phyloP scores from a whole-genome alignment of 2,888 invertebrate species.

The Heteromyza rotundicornis region DNA sequence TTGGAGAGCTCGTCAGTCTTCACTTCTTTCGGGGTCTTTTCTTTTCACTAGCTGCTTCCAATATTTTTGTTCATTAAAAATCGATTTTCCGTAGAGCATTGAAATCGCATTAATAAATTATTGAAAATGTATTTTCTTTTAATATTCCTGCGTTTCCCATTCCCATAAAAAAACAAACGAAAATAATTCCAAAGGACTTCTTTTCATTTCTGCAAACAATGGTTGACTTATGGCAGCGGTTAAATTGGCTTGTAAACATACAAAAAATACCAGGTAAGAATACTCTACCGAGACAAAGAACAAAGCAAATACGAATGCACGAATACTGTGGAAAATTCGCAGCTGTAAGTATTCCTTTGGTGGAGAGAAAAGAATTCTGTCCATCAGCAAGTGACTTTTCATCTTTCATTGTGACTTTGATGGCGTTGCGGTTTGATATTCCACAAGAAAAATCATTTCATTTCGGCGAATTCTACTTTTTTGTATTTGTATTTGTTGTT shows the following conservation, averaged over 20 bases:
- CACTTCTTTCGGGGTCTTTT: not conserved
- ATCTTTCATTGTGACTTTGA: slow-evolving; percentile 18
- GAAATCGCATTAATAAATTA: slow-evolving; percentile 13
- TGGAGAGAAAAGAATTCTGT: too few relatives aligned
- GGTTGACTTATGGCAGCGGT: not conserved
- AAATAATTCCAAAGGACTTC: not conserved
- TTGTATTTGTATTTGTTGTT: too few relatives aligned
- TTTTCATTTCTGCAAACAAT: not conserved
- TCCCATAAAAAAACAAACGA: not conserved
- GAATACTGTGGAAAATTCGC: not conserved
- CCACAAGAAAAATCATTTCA: slow-evolving; percentile 9
- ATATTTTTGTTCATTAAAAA: slow-evolving; percentile 20
- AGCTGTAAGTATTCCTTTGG: slow-evolving; percentile 2
- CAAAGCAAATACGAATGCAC: not conserved
- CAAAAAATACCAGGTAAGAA: slow-evolving; percentile 5
- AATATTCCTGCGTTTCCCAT: slow-evolving; percentile 8
- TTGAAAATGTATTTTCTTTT: slow-evolving; percentile 17
- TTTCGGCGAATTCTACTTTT: slow-evolving; percentile 1
- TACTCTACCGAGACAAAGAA: too few relatives aligned
- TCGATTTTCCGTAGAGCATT: slow-evolving; percentile 7
- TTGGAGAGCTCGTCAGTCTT: not conserved
- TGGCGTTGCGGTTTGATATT: slow-evolving; percentile 18
- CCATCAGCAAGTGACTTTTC: not conserved
- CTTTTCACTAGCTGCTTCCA: too few relatives aligned
- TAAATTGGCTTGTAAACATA: slow-evolving; percentile 6